Conservation (phyloP, 2,888 invertebrate species). For the Thysanoteuthis rhombus region DNA sequence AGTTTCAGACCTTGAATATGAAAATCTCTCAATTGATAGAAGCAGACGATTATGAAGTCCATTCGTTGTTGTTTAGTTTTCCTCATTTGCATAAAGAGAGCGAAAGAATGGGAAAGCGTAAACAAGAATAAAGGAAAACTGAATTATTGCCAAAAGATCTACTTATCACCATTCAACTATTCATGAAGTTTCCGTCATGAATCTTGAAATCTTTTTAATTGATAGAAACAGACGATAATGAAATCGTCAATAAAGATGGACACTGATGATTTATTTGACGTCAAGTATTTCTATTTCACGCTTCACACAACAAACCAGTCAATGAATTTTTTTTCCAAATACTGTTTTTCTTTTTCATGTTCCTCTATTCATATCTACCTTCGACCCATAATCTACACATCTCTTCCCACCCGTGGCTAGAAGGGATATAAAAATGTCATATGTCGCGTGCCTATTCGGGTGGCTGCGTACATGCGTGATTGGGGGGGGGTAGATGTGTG, state of each 20-base stretch:
- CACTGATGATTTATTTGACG: not conserved
- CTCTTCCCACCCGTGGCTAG: not conserved
- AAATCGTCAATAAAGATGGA: not conserved
- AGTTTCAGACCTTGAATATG: too few species aligned
- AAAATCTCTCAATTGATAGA: too few species aligned
- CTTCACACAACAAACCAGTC: not conserved
- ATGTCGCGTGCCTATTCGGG: not conserved
- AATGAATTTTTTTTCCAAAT: not conserved
- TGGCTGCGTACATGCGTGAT: not conserved
- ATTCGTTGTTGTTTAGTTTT: too few species aligned
- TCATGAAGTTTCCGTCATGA: too few species aligned
- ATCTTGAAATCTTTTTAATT: too few species aligned
- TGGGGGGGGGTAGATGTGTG: not conserved
- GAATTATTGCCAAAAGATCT: too few species aligned
- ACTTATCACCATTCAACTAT: too few species aligned
- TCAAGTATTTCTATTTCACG: not conserved
- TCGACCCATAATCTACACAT: not conserved
- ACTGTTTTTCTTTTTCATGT: not conserved
- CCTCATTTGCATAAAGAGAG: too few species aligned
- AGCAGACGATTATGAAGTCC: too few species aligned
- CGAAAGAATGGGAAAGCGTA: too few species aligned
- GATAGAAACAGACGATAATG: not conserved
- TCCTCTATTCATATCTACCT: not conserved
- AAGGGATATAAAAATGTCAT: not conserved
- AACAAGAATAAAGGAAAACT: too few species aligned